phyloP scores from a whole-genome alignment of 2,888 invertebrate genomes.

The Urechis unicinctus region DNA sequence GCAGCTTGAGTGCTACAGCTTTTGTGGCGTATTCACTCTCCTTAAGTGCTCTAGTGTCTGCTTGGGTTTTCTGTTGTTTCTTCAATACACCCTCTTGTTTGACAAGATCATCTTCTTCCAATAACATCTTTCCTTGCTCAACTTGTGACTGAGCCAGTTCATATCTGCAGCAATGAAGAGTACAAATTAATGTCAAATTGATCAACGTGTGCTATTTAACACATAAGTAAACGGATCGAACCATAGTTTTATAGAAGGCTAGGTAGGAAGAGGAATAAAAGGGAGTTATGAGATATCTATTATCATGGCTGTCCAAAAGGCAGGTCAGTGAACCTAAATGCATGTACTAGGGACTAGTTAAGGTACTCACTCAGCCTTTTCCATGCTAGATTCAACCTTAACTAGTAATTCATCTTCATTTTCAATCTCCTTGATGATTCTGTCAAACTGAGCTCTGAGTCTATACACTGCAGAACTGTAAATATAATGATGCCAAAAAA shows the following conservation, averaged over 20 bases:
- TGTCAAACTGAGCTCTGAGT: slow-evolving; percentile 35
- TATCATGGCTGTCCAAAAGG: too few species aligned
- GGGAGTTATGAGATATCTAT: too few species aligned
- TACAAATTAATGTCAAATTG: neutral
- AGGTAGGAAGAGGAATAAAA: too few species aligned
- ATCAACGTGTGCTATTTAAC: too few species aligned
- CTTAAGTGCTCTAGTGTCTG: neutral
- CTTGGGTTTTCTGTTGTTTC: slow-evolving; percentile 29
- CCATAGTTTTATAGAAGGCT: too few species aligned
- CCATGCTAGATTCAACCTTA: slow-evolving; percentile 9
- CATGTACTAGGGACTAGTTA: neutral
- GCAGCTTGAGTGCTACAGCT: too few species aligned
- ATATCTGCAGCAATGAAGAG: slow-evolving; percentile 26
- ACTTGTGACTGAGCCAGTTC: slow-evolving; percentile 41
- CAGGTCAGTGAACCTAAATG: neutral
- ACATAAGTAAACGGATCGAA: too few species aligned
- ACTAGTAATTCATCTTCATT: slow-evolving; percentile 31
- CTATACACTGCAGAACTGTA: slow-evolving; percentile 36
- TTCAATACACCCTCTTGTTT: slow-evolving; percentile 34
- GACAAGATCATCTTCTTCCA: slow-evolving; percentile 41
- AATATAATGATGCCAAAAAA: neutral
- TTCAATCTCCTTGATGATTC: slow-evolving; percentile 35
- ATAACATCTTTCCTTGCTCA: slow-evolving; percentile 40
- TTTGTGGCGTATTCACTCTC: neutral
- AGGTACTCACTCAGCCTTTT: slow-evolving; percentile 35